Evolutionary conservation across 2,797 vertebrate species (phyloP).

Genomic region (Momotus momota): DNA sequence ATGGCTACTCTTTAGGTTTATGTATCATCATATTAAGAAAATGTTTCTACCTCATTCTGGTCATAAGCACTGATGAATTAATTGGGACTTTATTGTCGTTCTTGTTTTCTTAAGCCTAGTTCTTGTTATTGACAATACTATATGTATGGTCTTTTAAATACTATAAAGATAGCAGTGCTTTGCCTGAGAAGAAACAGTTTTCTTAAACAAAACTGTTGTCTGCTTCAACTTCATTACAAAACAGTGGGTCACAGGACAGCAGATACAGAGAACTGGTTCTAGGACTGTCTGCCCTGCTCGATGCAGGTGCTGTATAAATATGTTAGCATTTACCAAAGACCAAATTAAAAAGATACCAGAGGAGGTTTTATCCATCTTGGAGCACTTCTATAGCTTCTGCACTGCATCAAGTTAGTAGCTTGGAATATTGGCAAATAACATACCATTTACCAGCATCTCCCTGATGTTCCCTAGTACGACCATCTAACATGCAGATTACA

Average conservation of each 20-base stretch:
- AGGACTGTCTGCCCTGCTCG: neutral
- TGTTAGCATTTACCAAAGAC: neutral
- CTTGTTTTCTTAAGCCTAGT: neutral
- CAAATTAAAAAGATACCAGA: neutral
- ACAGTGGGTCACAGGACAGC: neutral
- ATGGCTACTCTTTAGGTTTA: neutral
- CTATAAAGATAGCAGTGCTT: neutral
- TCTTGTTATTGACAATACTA: neutral
- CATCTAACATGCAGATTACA: fast-evolving
- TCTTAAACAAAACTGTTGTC: neutral
- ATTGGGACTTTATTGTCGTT: neutral
- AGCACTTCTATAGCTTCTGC: neutral
- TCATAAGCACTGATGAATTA: neutral
- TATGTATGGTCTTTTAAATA: neutral
- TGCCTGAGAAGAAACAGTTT: neutral
- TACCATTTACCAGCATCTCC: neutral
- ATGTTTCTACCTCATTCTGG: neutral
- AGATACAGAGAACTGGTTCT: neutral
- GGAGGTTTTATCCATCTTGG: neutral
- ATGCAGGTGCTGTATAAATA: neutral
- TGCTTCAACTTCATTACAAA: neutral
- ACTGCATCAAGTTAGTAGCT: neutral
- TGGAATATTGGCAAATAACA: neutral
- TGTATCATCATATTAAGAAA: fast-evolving
- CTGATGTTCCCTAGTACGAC: neutral